Base-by-base conservation (phyloP, 1,140 invertebrate species). In the Papilio dardanus region DNA sequence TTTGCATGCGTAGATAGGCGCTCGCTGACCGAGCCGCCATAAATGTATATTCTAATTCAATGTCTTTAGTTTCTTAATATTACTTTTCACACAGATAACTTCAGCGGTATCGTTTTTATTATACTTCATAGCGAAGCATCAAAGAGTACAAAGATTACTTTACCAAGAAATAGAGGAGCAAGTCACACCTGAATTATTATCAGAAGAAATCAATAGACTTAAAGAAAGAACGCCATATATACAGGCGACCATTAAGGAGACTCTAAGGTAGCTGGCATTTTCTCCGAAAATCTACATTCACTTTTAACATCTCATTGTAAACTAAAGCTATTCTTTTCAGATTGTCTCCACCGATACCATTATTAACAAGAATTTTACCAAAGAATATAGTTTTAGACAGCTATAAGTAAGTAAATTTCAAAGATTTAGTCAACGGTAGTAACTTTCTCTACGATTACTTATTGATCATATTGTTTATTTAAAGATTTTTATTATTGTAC, bases 341-440 rank as follows among this genome's bases (percentile, higher is more conserved):
- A 83, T 88, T 96, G 65, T 93, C 93, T 31, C 95, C 95, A 33
- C 94, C 95, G 4, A 95, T 96, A 79, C 95, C 95, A 8, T 92
- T 95, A 58, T 86, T 96, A 7, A 95, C 94, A 12, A 92, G 97
- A 81, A 91, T 97, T 42, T 84, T 97, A 12, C 94, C 95, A 14
- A 94, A 95, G 67, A 95, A 96, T 78, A 94, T 97, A 19, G 93
- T 94, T 50, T 89, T 97, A 54, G 95, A 96, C 75, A 95, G 94
- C 77, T 97, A 96, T 79, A 93, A 88, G 95, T 96, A 91, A 94
- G 86, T 87, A 40, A 58, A 46, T 74, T 69, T 33, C 58, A n/a
- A 40, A 46, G 16, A n/a, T 12, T 1, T 10, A 37, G 35, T 37
- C n/a, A n/a, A n/a, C n/a, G n/a, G n/a, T n/a, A n/a, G n/a, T n/a